Conservation (phyloP, 2,797 vertebrate genomes). For the Mastacembelus armatus region DNA sequence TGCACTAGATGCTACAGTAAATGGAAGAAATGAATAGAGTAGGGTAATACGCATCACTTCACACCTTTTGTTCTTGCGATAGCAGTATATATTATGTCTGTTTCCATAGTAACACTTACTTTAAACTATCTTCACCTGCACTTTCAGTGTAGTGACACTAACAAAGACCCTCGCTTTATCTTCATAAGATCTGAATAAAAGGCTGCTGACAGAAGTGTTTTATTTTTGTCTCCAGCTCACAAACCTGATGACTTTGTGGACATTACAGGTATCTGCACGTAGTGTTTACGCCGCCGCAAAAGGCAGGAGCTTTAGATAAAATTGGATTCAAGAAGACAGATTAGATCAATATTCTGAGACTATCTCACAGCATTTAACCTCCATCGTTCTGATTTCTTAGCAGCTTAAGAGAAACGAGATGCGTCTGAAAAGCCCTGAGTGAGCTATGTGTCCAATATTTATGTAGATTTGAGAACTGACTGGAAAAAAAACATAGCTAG, state of each 20-base stretch:
- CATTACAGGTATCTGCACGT: neutral
- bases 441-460: neutral
- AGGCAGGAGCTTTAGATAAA: slow-evolving; percentile 6
- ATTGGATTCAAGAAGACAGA: slow-evolving; percentile 24
- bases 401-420: neutral
- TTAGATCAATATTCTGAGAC: slow-evolving; percentile 28
- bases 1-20: neutral
- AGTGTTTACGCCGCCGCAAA: neutral
- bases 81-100: neutral
- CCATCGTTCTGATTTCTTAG: slow-evolving; percentile 2
- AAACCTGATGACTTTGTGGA: slow-evolving; percentile 1
- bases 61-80: neutral
- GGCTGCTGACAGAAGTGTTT: neutral
- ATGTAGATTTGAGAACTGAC: too few species aligned
- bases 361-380: slow-evolving; percentile 22
- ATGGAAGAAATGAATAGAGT: neutral
- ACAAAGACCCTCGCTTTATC: neutral
- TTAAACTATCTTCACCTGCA: neutral
- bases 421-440: neutral
- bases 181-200: neutral
- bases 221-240: neutral
- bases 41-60: neutral
- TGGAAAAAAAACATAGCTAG: too few species aligned
- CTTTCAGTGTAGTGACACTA: neutral
- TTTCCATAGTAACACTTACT: neutral